Percentiles rank a stretch among this genome's conserved stretches.
These are phyloP conservation scores for Bos javanicus DNA, from an alignment of 2,113 vertebrate species.

Conservation along the genomic window DNA sequence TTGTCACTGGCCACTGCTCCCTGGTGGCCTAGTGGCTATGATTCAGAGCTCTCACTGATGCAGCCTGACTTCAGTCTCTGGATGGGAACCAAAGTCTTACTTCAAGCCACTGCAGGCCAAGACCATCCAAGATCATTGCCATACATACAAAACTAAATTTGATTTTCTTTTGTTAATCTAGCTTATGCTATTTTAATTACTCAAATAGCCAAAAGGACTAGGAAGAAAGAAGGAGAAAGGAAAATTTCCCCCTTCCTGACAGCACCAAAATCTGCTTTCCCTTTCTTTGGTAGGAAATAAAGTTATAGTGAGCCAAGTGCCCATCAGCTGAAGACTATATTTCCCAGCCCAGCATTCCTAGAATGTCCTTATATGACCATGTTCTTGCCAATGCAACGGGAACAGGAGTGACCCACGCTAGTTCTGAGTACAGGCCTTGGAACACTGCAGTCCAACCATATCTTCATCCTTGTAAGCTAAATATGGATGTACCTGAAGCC, in stretches of 20 bases:
- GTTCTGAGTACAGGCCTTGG: neutral
- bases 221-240: neutral
- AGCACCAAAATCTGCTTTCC: neutral
- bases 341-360: neutral
- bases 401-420: neutral
- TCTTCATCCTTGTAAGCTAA: neutral
- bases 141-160: neutral
- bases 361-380: neutral
- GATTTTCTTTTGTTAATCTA: neutral
- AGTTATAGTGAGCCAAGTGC: neutral
- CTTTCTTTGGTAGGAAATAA: neutral
- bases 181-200: neutral
- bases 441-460: neutral
- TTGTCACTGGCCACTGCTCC: neutral
- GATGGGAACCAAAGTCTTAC: neutral
- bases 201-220: neutral
- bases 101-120: neutral
- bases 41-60: neutral
- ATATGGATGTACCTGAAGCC: neutral
- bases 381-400: neutral
- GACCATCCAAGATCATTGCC: neutral
- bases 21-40: neutral
- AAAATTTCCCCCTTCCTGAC: neutral
- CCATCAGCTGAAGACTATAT: neutral
- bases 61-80: neutral